Evolutionary conservation across 2,888 invertebrate species (phyloP).

Genomic region (Cacoxenus indagator): DNA sequence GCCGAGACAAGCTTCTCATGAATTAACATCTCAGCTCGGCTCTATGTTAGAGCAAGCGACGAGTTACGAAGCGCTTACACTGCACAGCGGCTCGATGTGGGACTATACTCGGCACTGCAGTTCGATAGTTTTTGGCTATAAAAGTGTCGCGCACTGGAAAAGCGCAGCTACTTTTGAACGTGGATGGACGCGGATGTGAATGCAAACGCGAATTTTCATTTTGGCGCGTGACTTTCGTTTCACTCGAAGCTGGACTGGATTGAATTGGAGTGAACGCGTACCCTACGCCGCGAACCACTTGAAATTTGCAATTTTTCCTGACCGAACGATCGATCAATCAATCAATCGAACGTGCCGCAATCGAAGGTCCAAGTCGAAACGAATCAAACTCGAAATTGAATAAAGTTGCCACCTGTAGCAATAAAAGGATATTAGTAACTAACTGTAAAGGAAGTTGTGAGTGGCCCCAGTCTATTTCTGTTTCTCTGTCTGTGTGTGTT

Average conservation of each 20-base stretch:
- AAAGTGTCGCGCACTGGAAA: constrained; percentile 50
- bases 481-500: neutral
- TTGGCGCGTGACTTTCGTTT: neutral
- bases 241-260: neutral
- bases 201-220: neutral
- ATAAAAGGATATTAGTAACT: neutral
- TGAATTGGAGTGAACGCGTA: neutral
- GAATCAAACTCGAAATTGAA: too few relatives aligned
- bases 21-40: too few relatives aligned
- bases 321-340: too few relatives aligned
- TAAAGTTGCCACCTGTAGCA: too few relatives aligned
- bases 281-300: neutral
- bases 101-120: too few relatives aligned
- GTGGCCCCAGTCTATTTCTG: too few relatives aligned
- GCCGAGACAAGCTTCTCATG: too few relatives aligned
- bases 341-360: too few relatives aligned
- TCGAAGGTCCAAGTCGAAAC: too few relatives aligned
- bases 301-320: neutral
- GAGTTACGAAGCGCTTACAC: neutral
- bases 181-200: constrained; percentile 15
- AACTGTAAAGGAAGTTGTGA: neutral
- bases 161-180: constrained; percentile 41
- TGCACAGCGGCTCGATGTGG: too few relatives aligned
- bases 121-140: constrained; percentile 49
- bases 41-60: too few relatives aligned